Evolutionary conservation across 1,140 invertebrate species (phyloP), one percentile per base, ranked within the genome.

Genomic region (Papilio dardanus): DNA sequence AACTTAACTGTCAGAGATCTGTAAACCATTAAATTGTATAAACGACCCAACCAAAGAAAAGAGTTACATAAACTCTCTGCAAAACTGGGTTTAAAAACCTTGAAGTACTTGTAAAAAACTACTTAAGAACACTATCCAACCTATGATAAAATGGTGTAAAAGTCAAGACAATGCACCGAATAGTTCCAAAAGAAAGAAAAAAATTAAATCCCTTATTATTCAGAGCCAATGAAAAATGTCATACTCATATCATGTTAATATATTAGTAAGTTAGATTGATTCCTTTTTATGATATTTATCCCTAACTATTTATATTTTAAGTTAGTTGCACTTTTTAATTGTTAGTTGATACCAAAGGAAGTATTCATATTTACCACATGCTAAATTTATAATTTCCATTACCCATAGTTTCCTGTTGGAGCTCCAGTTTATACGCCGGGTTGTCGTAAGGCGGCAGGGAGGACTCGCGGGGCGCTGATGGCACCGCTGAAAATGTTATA

Each of bases 391-490:
- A 62, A 73, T 74, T 73, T 16, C 50, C 1, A 93, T 94, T 95
- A 97, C 97, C 96, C 96, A 97, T 97, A 88, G 97, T 97, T 94
- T 97, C 97, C 94, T 97, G 97, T 94, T 97, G 97, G 93, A 97
- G 96, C 93, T 97, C 97, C 93, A 98, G 96, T 96, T 98, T 98
- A 94, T 98, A 98, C 83, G 97, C 97, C 74, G 97, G 97, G 94
- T 98, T 98, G 90, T 98, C 97, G 87, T 98, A 98, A n/a, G 97
- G 97, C 8, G 97, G 96, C 69, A 96, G 95, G 16, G 95, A 96
- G 74, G 96, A 96, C 83, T 96, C 95, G 40, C 95, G 94, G n/a
- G 96, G 95, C 79, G 95, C 95, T 71, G 91, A 85, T 81, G 91
- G 92, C 80, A 91, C 88, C 74, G 87, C 90, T 92, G 76, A 67